phyloP scores from a whole-genome alignment of 2,113 vertebrate genomes.

The Spermophilus dauricus region DNA sequence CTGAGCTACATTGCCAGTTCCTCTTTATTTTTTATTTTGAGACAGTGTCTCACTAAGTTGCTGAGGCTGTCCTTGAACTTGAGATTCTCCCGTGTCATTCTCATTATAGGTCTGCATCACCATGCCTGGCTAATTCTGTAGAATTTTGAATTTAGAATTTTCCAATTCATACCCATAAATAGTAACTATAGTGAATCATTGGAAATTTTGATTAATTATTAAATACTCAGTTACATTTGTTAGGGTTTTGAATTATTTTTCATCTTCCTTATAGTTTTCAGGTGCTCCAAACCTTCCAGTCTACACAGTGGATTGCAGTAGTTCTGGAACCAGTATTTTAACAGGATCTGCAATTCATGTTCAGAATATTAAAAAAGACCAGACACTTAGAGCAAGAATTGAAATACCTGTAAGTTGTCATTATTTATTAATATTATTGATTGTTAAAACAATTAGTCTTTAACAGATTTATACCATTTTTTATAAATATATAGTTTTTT shows the following conservation, averaged over 20 bases:
- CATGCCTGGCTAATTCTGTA: background rate
- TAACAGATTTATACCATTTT: conserved; percentile 28
- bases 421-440: conserved; percentile 4
- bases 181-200: background rate
- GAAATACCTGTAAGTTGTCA: conserved; percentile 92
- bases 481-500: background rate
- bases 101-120: no score
- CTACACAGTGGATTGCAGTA: conserved; percentile 92
- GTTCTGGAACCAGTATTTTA: conserved; percentile 91
- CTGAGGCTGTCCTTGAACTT: no score
- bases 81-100: no score
- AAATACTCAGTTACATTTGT: background rate
- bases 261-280: conserved; percentile 87
- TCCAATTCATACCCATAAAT: background rate
- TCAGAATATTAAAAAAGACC: conserved; percentile 91
- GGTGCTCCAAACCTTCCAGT: conserved; percentile 88
- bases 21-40: no score
- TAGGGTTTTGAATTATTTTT: conserved; percentile 44
- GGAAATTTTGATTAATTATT: conserved; percentile 26
- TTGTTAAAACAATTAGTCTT: background rate
- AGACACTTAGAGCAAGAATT: conserved; percentile 90
- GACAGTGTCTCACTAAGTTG: no score
- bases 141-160: conserved; percentile 24
- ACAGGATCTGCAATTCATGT: conserved; percentile 91
- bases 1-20: no score